A percentile compares a stretch with the other conserved stretches of the same genome.
Evolutionary conservation across 2,113 vertebrate genomes (phyloP).

Genomic region (Fulmarus glacialis): DNA sequence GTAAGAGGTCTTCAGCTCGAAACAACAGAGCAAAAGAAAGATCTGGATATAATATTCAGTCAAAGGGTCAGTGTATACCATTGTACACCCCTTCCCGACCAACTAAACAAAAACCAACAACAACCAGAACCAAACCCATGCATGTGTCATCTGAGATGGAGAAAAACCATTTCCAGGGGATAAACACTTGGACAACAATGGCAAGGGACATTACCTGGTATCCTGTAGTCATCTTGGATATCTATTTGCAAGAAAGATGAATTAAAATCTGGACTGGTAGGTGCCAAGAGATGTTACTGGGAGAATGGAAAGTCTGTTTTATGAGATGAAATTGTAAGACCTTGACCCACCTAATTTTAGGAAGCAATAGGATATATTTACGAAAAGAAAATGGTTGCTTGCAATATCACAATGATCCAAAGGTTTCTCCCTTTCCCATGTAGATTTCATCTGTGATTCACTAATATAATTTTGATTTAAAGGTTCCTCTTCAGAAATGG

Average conservation of each 20-base stretch:
- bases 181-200: background rate
- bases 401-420: background rate
- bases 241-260: background rate
- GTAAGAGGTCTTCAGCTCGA: background rate
- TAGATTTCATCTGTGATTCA: background rate
- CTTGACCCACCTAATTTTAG: background rate
- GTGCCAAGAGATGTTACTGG: background rate
- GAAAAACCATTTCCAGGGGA: background rate
- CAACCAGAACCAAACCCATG: background rate
- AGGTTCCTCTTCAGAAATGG: background rate
- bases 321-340: background rate
- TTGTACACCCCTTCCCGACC: fast-evolving
- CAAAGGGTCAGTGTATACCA: fast-evolving
- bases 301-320: background rate
- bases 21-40: background rate
- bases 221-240: background rate
- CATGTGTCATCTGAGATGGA: background rate
- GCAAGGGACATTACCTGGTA: background rate
- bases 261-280: background rate
- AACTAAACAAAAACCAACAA: background rate
- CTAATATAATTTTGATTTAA: background rate
- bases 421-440: background rate
- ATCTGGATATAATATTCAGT: background rate
- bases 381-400: background rate
- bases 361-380: background rate